Evolutionary conservation across 2,888 invertebrate genomes (phyloP), one percentile per base, ranked within the genome.

Genomic region (Thyatira batis): DNA sequence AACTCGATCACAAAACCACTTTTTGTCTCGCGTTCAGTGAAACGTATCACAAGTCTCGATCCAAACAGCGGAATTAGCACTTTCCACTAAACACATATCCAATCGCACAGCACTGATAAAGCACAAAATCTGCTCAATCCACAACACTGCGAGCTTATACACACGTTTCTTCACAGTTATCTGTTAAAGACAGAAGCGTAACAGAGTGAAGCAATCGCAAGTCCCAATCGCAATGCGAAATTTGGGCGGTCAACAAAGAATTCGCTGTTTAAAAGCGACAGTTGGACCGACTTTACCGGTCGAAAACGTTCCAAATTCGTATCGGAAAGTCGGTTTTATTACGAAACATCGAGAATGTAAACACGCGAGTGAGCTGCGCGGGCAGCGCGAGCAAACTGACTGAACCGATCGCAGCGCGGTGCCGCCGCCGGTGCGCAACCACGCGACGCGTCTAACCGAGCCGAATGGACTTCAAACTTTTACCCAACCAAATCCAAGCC

Each of bases 311-410:
- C 83, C 84, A 85, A 88, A 89, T 82, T 85, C 79, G 80, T 79
- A 78, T 82, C 82, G 82, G 70, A 76, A 79, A 80, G 73, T 76
- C 76, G 63, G 70, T 72, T 75, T 39, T 67, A 62, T 64, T 63
- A 61, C 62, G 63, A 60, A 54, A 66, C 65, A 63, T 68, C 71
- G 68, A 71, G 60, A 69, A 67, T 58, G 63, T 68, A 59, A 57
- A 78, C 66, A 79, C 82, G 84, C 91, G 89, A 85, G 89, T 83
- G 84, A 83, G 87, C 90, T 81, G 87, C 89, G 89, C 91, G 85
- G 83, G 77, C 78, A 81, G 87, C 90, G 89, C 87, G 71, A 85
- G 86, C 91, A 85, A 85, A 92, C 91, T 90, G 87, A 84, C 71
- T n/a, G 39, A 39, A 17, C 13, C 17, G 8, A n/a, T 17, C 30